phyloP scores from a whole-genome alignment of 1,140 invertebrate genomes.

The Brachionus koreanus region DNA sequence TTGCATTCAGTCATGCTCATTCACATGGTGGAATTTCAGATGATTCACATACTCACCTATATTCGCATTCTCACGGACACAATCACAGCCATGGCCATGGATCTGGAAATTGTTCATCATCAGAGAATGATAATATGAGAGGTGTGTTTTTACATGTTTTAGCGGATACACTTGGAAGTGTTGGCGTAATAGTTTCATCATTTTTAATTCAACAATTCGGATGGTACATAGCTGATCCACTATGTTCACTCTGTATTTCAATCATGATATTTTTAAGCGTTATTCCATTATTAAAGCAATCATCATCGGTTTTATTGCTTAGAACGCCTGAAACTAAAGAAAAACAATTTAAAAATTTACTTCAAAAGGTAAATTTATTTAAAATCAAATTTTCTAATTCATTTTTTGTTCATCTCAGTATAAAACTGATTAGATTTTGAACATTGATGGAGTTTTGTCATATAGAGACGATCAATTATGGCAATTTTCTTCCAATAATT shows the following conservation, averaged over 20 bases:
- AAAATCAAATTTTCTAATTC: conserved; percentile 30
- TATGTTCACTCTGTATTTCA: conserved; percentile 66
- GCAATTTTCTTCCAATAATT: conserved; percentile 57
- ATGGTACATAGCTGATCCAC: conserved; percentile 64
- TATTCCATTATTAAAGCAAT: conserved; percentile 33
- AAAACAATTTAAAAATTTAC: conserved; percentile 1
- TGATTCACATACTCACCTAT: conserved; percentile 48
- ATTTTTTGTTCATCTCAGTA: conserved; percentile 42
- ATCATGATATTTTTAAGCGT: conserved; percentile 42
- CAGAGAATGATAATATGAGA: conserved; percentile 65
- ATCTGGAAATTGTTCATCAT: conserved; percentile 56
- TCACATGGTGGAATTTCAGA: conserved; percentile 54
- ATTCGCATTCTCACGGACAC: conserved; percentile 50
- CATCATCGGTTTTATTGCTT: conserved; percentile 14
- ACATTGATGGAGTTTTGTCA: conserved; percentile 58
- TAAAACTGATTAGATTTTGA: conserved; percentile 51
- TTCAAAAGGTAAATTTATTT: conserved; percentile 19
- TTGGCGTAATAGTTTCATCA: conserved; percentile 65
- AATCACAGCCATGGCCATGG: conserved; percentile 49
- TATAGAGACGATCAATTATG: conserved; percentile 60
- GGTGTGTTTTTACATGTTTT: conserved; percentile 66
- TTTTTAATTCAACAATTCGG: conserved; percentile 65
- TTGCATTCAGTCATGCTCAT: conserved; percentile 81
- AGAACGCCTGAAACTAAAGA: conserved; percentile 14
- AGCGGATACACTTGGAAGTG: conserved; percentile 65